These are phyloP conservation scores for Eciton burchellii DNA, from an alignment of 1,140 invertebrate genomes.

Conservation along the genomic window DNA sequence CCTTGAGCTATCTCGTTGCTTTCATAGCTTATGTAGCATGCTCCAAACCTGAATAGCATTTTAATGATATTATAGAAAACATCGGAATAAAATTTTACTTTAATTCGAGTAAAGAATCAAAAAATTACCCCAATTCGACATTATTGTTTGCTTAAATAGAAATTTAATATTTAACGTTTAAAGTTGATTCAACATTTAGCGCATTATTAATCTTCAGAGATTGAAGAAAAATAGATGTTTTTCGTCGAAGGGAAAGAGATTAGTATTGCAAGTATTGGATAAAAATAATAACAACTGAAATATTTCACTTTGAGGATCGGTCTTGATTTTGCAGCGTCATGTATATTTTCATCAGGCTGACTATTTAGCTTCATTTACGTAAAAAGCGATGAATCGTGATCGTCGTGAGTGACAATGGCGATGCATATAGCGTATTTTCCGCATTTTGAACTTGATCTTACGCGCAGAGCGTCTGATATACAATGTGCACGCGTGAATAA, in stretches of 20 bases:
- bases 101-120: too few relatives aligned
- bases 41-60: conserved; percentile 4
- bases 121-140: too few relatives aligned
- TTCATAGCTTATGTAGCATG: neutral
- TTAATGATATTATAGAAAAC: neutral
- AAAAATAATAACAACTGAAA: conserved; percentile 3
- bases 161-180: neutral
- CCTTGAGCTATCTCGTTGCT: neutral
- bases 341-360: neutral
- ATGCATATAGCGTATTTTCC: conserved; percentile 49
- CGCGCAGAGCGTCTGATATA: neutral
- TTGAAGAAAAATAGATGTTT: neutral
- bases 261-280: neutral
- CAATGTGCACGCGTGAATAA: conserved; percentile 18
- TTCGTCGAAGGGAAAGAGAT: neutral
- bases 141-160: neutral
- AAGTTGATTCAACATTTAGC: neutral
- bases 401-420: neutral
- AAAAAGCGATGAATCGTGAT: conserved; percentile 30
- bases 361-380: neutral
- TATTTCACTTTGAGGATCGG: neutral
- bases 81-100: neutral
- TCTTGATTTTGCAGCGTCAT: neutral
- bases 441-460: conserved; percentile 17
- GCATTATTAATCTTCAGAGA: neutral